Evolutionary conservation across 2,888 invertebrate species (phyloP).

Genomic region (Dione vanillae): DNA sequence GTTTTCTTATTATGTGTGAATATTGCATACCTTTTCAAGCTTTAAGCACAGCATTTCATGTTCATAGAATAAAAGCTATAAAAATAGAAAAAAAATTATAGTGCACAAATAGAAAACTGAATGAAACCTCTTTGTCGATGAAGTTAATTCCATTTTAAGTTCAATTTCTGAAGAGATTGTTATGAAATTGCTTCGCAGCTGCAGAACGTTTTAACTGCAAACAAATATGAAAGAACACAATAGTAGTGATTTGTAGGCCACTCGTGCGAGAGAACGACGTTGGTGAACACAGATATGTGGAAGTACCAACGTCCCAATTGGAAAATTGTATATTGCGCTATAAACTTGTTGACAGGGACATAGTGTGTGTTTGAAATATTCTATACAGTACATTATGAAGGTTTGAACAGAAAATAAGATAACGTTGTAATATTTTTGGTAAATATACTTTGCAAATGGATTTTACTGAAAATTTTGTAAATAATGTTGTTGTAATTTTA

Average conservation of each 20-base stretch:
- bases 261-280: slow-evolving; percentile 43
- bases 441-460: neutral
- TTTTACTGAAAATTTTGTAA: neutral
- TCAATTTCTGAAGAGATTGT: slow-evolving; percentile 37
- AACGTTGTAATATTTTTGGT: neutral
- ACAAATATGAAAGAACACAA: slow-evolving; percentile 58
- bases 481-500: no score
- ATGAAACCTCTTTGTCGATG: slow-evolving; percentile 26
- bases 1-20: neutral
- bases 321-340: slow-evolving; percentile 64
- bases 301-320: slow-evolving; percentile 62
- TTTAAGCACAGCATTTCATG: neutral
- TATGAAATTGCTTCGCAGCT: slow-evolving; percentile 39
- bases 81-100: neutral
- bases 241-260: slow-evolving; percentile 58
- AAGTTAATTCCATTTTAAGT: slow-evolving; percentile 41
- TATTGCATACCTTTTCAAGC: neutral
- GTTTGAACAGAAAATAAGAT: neutral
- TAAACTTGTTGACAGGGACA: slow-evolving; percentile 62
- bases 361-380: slow-evolving; percentile 45
- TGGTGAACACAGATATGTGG: slow-evolving; percentile 51
- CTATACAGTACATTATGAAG: neutral
- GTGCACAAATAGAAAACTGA: slow-evolving; percentile 13
- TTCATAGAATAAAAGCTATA: neutral
- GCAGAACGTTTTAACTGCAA: slow-evolving; percentile 45